A percentile compares a stretch with the other conserved stretches of the same genome.
Conservation (phyloP, 2,113 vertebrate species). For the human (Homo sapiens) region DNA sequence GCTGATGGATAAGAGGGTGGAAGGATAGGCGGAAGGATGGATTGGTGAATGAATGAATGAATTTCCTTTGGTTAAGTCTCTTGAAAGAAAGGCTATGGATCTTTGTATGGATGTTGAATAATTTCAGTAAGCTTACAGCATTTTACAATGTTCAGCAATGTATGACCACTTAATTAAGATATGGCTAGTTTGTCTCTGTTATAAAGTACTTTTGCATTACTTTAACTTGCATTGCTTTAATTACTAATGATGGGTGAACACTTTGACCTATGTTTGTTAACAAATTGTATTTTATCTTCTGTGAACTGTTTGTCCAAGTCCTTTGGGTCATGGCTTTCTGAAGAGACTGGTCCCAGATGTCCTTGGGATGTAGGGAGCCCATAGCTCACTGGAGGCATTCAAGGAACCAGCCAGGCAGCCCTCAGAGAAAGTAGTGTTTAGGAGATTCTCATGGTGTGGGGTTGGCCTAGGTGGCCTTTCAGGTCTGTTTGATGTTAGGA, state of each 20-base stretch:
- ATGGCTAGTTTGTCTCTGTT: background rate
- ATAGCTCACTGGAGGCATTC: background rate
- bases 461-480: background rate
- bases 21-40: background rate
- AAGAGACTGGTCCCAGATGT: background rate
- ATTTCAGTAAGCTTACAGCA: background rate
- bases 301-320: conserved; percentile 67
- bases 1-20: background rate
- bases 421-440: background rate
- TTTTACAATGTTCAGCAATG: background rate
- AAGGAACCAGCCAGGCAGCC: background rate
- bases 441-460: background rate
- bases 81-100: background rate
- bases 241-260: background rate
- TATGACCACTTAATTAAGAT: background rate
- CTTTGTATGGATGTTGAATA: background rate
- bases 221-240: background rate
- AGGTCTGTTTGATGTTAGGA: background rate
- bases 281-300: background rate
- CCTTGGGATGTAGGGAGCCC: background rate
- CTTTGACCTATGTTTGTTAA: conserved; percentile 8
- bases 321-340: conserved; percentile 41
- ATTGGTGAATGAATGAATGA: background rate
- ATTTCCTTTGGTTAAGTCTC: background rate
- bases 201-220: background rate